Evolutionary conservation across 1,140 invertebrate genomes (phyloP).

Genomic region (Drosophila virilis): DNA sequence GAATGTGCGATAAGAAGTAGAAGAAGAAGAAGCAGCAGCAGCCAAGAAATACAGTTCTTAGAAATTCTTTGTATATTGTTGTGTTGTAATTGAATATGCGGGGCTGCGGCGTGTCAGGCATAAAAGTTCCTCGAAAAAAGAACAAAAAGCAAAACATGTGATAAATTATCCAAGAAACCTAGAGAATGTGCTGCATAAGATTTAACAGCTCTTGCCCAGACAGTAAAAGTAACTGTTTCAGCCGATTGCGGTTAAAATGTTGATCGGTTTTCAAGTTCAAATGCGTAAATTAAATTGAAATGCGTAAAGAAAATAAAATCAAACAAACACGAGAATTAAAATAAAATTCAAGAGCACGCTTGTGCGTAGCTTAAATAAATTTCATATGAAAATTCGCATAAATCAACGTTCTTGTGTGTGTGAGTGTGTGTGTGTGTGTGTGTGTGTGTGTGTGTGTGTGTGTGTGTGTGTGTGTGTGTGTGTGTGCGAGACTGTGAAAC

Average conservation of each 20-base stretch:
- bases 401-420: constrained; percentile 39
- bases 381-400: constrained; percentile 50
- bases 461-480: constrained; percentile 14
- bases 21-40: constrained; percentile 21
- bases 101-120: constrained; percentile 4
- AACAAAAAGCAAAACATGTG: constrained; percentile 7
- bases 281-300: constrained; percentile 54
- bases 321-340: constrained; percentile 52
- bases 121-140: constrained; percentile 8
- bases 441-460: too few relatives aligned
- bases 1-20: constrained; percentile 31
- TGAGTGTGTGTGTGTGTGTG: too few relatives aligned
- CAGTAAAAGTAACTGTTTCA: not conserved
- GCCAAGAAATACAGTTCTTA: constrained; percentile 24
- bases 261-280: constrained; percentile 18
- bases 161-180: constrained; percentile 20
- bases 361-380: constrained; percentile 34
- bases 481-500: constrained; percentile 33
- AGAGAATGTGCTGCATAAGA: constrained; percentile 11
- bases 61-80: constrained; percentile 39
- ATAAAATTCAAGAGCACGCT: constrained; percentile 31
- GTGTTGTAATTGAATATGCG: constrained; percentile 50
- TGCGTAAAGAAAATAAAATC: constrained; percentile 28
- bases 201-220: not conserved
- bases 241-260: not conserved